Evolutionary conservation across 1,140 invertebrate species (phyloP).

Genomic region (Ridgeia piscesae): DNA sequence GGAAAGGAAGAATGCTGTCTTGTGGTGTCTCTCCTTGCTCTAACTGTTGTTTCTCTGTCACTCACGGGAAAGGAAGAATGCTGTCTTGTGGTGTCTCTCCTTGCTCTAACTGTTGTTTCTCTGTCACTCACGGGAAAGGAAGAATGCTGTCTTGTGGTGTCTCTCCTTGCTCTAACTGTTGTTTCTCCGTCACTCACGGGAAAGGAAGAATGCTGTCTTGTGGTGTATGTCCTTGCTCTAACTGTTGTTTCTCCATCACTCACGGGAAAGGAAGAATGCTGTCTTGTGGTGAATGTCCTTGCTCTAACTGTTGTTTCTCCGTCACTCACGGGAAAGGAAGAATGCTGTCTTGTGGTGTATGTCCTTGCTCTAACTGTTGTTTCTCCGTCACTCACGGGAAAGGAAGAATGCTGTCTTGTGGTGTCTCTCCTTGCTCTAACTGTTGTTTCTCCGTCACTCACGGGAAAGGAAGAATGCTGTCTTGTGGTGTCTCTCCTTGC

Average conservation of each 20-base stretch:
- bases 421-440: constrained; percentile 39
- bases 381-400: constrained; percentile 33
- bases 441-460: constrained; percentile 27
- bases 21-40: constrained; percentile 52
- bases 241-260: constrained; percentile 25
- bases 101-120: background rate
- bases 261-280: constrained; percentile 41
- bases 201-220: constrained; percentile 52
- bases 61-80: constrained; percentile 40
- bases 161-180: constrained; percentile 35
- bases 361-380: constrained; percentile 18
- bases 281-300: constrained; percentile 53
- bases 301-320: constrained; percentile 37
- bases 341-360: constrained; percentile 54
- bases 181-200: constrained; percentile 31
- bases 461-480: constrained; percentile 49
- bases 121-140: constrained; percentile 37
- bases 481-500: constrained; percentile 51
- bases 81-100: constrained; percentile 53
- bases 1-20: constrained; percentile 48
- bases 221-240: constrained; percentile 46
- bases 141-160: constrained; percentile 53
- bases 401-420: constrained; percentile 53
- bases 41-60: constrained; percentile 24
- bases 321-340: constrained; percentile 38